phyloP scores from a whole-genome alignment of 2,113 vertebrate species.

The Odontesthes bonariensis region DNA sequence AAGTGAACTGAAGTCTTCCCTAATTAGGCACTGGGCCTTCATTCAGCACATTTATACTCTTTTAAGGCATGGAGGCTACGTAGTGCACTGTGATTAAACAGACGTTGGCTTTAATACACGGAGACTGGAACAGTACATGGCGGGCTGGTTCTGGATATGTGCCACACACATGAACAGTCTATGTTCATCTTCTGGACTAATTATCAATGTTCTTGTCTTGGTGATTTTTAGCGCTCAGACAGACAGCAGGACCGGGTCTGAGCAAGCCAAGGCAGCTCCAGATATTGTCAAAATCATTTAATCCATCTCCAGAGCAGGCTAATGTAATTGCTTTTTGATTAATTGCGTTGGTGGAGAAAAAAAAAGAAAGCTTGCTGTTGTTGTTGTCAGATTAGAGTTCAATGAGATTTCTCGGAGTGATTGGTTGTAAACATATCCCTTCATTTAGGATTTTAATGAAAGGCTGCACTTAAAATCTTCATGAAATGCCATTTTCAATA shows the following conservation, averaged over 20 bases:
- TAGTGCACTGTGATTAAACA: constrained; percentile 69
- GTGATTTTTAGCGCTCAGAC: constrained; percentile 33
- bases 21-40: constrained; percentile 72
- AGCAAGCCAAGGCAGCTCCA: constrained; percentile 43
- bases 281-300: constrained; percentile 76
- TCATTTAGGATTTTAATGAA: constrained; percentile 60
- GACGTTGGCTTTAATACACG: constrained; percentile 70
- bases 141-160: constrained; percentile 56
- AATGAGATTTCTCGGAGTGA: constrained; percentile 61
- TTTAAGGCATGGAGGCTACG: constrained; percentile 66
- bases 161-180: constrained; percentile 58
- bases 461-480: constrained; percentile 42
- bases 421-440: constrained; percentile 65
- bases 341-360: constrained; percentile 49
- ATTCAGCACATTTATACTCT: constrained; percentile 66
- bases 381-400: constrained; percentile 73
- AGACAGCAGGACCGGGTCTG: constrained; percentile 38
- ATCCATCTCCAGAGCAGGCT: constrained; percentile 68
- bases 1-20: constrained; percentile 63
- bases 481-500: constrained; percentile 61
- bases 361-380: constrained; percentile 34
- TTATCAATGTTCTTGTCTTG: constrained; percentile 64
- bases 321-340: constrained; percentile 80
- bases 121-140: constrained; percentile 52
- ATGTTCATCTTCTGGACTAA: constrained; percentile 72